Evolutionary conservation across 2,113 vertebrate species (phyloP).

Genomic region (Hymenochirus boettgeri): DNA sequence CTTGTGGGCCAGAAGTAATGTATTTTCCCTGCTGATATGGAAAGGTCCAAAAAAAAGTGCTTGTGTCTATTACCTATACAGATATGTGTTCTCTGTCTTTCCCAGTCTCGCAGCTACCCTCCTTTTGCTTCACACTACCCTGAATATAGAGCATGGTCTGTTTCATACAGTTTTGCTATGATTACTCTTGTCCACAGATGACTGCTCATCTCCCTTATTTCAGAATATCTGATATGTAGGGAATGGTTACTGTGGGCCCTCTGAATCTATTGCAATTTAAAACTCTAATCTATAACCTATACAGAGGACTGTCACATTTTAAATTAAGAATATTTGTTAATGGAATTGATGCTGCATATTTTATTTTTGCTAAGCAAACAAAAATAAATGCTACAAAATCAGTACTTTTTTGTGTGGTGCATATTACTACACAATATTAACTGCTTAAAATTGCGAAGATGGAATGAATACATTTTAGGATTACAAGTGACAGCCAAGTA

Average conservation of each 20-base stretch:
- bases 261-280: constrained; percentile 23
- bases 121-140: constrained; percentile 40
- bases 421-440: too few species aligned
- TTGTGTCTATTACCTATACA: constrained; percentile 9
- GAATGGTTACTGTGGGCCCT: constrained; percentile 18
- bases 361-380: too few species aligned
- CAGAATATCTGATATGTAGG: constrained; percentile 36
- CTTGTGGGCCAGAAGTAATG: background rate
- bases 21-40: background rate
- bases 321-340: too few species aligned
- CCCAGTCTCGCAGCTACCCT: constrained; percentile 34
- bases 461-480: too few species aligned
- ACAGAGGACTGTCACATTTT: background rate
- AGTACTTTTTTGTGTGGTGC: too few species aligned
- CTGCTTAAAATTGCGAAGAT: too few species aligned
- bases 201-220: constrained; percentile 36
- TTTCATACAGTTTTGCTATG: constrained; percentile 43
- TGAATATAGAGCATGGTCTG: constrained; percentile 39
- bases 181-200: constrained; percentile 39
- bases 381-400: too few species aligned
- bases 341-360: too few species aligned
- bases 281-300: constrained; percentile 16
- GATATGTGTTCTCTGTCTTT: constrained; percentile 29
- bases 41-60: background rate
- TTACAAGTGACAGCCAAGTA: too few species aligned